Percentiles rank a stretch among this genome's conserved stretches.
phyloP scores from a whole-genome alignment of 1,140 invertebrate genomes.

The Parasteatoda tepidariorum region DNA sequence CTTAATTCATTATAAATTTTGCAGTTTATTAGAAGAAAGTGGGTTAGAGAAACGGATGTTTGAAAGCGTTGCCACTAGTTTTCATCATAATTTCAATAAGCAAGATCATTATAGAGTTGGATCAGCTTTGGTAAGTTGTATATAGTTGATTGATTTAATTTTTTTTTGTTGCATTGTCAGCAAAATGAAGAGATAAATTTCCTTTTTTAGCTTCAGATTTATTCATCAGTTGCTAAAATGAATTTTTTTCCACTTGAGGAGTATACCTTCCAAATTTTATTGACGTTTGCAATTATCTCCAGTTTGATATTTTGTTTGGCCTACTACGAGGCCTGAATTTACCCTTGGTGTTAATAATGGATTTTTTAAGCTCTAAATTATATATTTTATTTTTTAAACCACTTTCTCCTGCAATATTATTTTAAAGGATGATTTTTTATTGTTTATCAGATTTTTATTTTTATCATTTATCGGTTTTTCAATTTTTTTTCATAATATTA shows the following conservation, averaged over 20 bases:
- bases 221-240: slow-evolving; percentile 66
- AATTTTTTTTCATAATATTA: too few relatives aligned
- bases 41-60: slow-evolving; percentile 75
- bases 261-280: slow-evolving; percentile 62
- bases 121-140: slow-evolving; percentile 67
- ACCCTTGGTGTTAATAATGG: too few relatives aligned
- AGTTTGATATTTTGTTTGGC: too few relatives aligned
- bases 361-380: too few relatives aligned
- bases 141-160: background rate
- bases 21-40: slow-evolving; percentile 76
- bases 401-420: too few relatives aligned
- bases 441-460: too few relatives aligned
- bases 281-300: background rate
- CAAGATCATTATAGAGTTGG: slow-evolving; percentile 80
- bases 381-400: too few relatives aligned
- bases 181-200: background rate
- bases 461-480: too few relatives aligned
- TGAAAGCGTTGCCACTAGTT: slow-evolving; percentile 75
- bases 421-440: too few relatives aligned
- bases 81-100: slow-evolving; percentile 81
- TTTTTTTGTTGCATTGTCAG: background rate
- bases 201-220: background rate
- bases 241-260: slow-evolving; percentile 55
- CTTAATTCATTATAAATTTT: slow-evolving; percentile 63
- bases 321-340: too few relatives aligned